Evolutionary conservation across 2,888 invertebrate species (phyloP), one percentile per base, ranked within the genome.

Genomic region (Eupithecia inturbata): DNA sequence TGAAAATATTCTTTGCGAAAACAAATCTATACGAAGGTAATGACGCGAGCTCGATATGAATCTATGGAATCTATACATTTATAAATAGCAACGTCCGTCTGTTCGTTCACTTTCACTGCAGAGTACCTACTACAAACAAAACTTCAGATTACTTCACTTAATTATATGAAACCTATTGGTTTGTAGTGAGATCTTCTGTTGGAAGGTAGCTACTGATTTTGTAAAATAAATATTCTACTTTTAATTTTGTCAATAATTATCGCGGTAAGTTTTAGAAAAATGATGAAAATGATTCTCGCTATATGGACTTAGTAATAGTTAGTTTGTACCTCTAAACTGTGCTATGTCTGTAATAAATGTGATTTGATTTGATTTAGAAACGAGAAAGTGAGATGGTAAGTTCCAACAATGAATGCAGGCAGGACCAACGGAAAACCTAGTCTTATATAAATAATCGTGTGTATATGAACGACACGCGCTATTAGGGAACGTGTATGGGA

Each of bases 11-110:
- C 80, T 78, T 76, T 78, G 78, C 77, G 76, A 82, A 81, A 83
- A 80, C 83, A 83, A 80, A 81, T 87, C 86, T 86, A 89, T 90
- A 88, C 84, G 78, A 88, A 90, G 87, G 91, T 90, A 92, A 91
- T 92, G 92, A 91, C 82, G 89, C 91, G 91, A 82, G 82, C 77
- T 84, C 78, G 80, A 80, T 80, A 83, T 83, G 82, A 83, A 84
- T 84, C 83, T 80, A 85, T 84, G 83, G 84, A 83, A 86, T 84
- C 60, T 26, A 26, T 57, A 5, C 22, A 19, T 71, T 16, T n/a
- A 19, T 19, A 19, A 28, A 62, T 4, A 12, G 22, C 39, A 31
- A 14, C 39, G 69, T 67, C 31, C 67, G 75, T 75, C n/a, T 67
- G 73, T 71, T 45, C 22, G 26, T 66, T 39, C 26, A 22, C 28